Conservation (phyloP, 1,140 invertebrate genomes). For the Diorhabda carinulata region DNA sequence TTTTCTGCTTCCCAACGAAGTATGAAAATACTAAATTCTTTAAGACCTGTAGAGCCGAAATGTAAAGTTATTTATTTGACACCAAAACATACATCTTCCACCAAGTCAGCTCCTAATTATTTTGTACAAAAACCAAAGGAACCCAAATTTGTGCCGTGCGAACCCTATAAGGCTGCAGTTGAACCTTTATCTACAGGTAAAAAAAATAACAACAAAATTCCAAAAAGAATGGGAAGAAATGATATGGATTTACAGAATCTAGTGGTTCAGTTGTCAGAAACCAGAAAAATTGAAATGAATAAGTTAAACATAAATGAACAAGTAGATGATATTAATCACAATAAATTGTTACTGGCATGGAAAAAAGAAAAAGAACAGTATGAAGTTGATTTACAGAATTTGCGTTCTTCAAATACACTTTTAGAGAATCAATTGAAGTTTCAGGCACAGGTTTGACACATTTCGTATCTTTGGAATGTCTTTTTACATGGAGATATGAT, state of each 20-base stretch:
- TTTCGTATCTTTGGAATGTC: too few relatives aligned
- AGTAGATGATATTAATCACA: constrained; percentile 34
- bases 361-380: constrained; percentile 43
- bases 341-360: constrained; percentile 40
- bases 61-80: constrained; percentile 36
- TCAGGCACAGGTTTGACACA: constrained; percentile 55
- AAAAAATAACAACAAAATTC: constrained; percentile 14
- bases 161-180: constrained; percentile 82
- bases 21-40: constrained; percentile 33
- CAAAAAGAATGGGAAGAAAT: constrained; percentile 53
- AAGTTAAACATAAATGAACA: constrained; percentile 38
- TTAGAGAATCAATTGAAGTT: constrained; percentile 69
- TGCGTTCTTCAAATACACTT: constrained; percentile 60
- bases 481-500: too few relatives aligned
- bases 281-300: constrained; percentile 55
- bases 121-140: constrained; percentile 58
- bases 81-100: constrained; percentile 42
- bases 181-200: constrained; percentile 65
- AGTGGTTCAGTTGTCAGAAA: constrained; percentile 62
- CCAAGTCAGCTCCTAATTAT: constrained; percentile 37
- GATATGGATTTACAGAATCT: constrained; percentile 68
- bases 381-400: constrained; percentile 55
- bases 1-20: constrained; percentile 22
- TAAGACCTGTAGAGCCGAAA: constrained; percentile 39
- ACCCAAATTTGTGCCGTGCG: constrained; percentile 83